Conservation (phyloP, 2,888 invertebrate species). For the Tryphoninae sp. region DNA sequence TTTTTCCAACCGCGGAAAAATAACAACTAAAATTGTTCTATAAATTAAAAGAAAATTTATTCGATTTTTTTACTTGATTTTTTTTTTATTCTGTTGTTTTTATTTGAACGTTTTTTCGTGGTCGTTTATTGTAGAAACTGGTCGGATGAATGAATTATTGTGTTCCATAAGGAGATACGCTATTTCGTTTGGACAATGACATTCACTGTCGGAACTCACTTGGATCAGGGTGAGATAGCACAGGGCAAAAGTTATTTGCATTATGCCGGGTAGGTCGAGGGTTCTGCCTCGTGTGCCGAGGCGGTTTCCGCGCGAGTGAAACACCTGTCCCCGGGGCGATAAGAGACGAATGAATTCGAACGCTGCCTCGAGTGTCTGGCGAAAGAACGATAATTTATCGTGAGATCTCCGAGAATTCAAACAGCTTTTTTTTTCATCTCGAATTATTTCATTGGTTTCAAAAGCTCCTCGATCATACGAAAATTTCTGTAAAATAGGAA, state of each 20-base stretch:
- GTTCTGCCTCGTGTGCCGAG: slow-evolving; percentile 6
- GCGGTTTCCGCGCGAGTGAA: slow-evolving; percentile 32
- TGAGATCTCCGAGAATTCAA: not conserved
- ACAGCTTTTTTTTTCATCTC: not conserved
- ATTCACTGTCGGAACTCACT: slow-evolving; percentile 28
- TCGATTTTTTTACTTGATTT: not conserved
- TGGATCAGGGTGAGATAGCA: slow-evolving; percentile 30
- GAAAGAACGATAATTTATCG: not conserved
- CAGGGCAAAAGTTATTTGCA: slow-evolving; percentile 36
- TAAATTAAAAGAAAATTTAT: not conserved
- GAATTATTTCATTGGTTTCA: not conserved
- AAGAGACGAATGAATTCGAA: slow-evolving; percentile 40
- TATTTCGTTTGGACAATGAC: slow-evolving; percentile 32
- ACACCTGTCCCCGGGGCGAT: slow-evolving; percentile 49
- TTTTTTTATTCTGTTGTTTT: not conserved
- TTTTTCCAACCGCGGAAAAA: not conserved
- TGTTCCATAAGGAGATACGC: not conserved
- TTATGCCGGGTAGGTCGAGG: slow-evolving; percentile 20
- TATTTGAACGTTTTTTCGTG: not conserved
- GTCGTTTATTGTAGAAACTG: not conserved
- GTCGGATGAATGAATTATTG: not conserved
- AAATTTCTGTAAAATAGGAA: too few relatives aligned
- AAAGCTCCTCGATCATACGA: not conserved
- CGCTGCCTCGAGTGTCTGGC: slow-evolving; percentile 7
- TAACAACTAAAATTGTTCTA: not conserved